Percentiles rank a stretch among this genome's conserved stretches.
Conservation (phyloP, 2,797 vertebrate species). For the Leuciscus waleckii region DNA sequence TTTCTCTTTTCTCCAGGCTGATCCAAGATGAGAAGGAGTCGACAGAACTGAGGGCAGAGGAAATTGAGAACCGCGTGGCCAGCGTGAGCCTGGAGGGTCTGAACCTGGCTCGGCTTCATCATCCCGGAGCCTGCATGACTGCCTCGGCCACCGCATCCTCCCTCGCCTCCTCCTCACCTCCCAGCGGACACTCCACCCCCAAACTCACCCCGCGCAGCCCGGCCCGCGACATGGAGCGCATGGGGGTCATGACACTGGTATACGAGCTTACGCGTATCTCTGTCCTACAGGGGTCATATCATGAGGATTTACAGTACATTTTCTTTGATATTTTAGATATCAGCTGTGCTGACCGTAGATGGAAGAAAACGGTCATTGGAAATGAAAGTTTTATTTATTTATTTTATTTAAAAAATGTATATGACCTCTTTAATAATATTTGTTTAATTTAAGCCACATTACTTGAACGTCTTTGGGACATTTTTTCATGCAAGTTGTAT, state of each 20-base stretch:
- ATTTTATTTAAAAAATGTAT: not conserved
- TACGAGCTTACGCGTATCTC: constrained; percentile 13
- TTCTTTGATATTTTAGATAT: not conserved
- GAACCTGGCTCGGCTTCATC: constrained; percentile 93
- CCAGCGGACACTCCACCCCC: constrained; percentile 96
- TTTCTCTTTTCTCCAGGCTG: constrained; percentile 77
- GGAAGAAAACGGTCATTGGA: not conserved
- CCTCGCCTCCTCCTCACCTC: constrained; percentile 94
- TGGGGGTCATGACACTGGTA: constrained; percentile 99
- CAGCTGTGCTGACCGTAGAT: not conserved
- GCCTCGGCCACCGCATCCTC: constrained; percentile 96
- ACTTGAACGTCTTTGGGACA: not conserved
- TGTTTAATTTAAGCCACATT: not conserved
- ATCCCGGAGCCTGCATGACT: constrained; percentile 93
- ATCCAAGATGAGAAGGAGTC: constrained; percentile 99
- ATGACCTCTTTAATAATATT: not conserved
- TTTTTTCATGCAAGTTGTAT: constrained; percentile 11
- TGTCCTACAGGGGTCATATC: not conserved
- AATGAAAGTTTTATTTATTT: not conserved
- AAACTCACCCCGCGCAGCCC: constrained; percentile 95
- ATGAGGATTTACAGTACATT: not conserved
- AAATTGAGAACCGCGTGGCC: constrained; percentile 97
- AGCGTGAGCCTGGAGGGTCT: constrained; percentile 97
- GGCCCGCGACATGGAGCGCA: constrained; percentile 95
- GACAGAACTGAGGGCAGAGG: constrained; percentile 94